Evolutionary conservation across 2,113 vertebrate genomes (phyloP).

Genomic region (Toxotes jaculatrix): DNA sequence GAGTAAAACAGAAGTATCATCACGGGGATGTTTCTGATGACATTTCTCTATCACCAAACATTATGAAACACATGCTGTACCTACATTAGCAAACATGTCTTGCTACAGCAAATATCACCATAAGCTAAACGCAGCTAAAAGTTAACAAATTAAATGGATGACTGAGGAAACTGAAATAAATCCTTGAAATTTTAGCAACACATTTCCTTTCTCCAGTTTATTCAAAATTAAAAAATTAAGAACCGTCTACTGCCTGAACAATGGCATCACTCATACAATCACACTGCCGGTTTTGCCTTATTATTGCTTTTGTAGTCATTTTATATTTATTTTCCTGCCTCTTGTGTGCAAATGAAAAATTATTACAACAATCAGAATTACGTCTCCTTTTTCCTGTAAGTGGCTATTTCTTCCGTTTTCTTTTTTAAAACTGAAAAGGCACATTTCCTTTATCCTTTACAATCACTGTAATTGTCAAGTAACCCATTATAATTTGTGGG

Average conservation of each 20-base stretch:
- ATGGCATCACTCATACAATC: slow-evolving; percentile 5
- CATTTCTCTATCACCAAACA: not conserved
- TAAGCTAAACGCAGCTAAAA: not conserved
- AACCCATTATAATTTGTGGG: slow-evolving; percentile 9
- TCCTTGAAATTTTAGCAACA: not conserved
- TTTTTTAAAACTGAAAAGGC: not conserved
- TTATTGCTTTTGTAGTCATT: slow-evolving; percentile 27
- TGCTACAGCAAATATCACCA: not conserved
- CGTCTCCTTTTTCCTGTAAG: not conserved
- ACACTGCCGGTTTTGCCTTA: slow-evolving; percentile 1
- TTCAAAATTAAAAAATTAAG: not conserved
- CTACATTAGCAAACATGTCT: not conserved
- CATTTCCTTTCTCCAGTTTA: not conserved
- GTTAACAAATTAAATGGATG: not conserved
- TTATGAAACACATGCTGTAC: not conserved
- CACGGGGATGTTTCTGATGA: slow-evolving; percentile 25
- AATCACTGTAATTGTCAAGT: slow-evolving; percentile 31
- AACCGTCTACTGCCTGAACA: slow-evolving; percentile 8
- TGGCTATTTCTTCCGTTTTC: not conserved
- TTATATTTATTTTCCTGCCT: slow-evolving; percentile 16
- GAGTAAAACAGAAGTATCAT: slow-evolving; percentile 40
- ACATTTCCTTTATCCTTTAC: slow-evolving; percentile 27
- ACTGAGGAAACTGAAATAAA: not conserved
- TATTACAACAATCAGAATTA: slow-evolving; percentile 22
- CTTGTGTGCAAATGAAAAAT: slow-evolving; percentile 23